Conservation (phyloP, 2,888 invertebrate genomes). For the Limenitis camilla region DNA sequence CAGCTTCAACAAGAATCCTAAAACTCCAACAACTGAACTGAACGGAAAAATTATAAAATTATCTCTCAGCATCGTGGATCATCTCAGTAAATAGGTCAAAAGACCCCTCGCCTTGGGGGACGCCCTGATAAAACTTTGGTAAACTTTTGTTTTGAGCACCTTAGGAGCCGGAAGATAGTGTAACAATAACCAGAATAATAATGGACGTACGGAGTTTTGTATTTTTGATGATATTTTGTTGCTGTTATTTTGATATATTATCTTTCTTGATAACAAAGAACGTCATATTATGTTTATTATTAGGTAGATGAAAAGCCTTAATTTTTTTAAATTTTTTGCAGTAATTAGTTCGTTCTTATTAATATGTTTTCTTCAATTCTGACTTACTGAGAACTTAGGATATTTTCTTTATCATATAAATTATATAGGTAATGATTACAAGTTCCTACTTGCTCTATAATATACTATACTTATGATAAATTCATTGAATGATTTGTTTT, state of each 20-base stretch:
- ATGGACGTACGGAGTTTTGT: constrained; percentile 5
- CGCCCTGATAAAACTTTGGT: constrained; percentile 63
- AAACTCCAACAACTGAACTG: constrained; percentile 5
- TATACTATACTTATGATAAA: too few relatives aligned
- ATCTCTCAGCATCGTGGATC: constrained; percentile 38
- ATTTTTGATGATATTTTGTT: background rate
- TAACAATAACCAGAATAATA: constrained; percentile 27
- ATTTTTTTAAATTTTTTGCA: too few relatives aligned
- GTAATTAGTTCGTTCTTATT: too few relatives aligned
- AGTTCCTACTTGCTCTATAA: too few relatives aligned
- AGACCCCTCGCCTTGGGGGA: constrained; percentile 45
- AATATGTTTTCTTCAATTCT: too few relatives aligned
- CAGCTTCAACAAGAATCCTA: background rate
- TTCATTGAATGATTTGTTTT: too few relatives aligned
- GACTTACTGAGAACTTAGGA: too few relatives aligned
- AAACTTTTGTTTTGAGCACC: constrained; percentile 73
- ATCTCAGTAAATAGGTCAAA: constrained; percentile 69
- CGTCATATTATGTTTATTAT: too few relatives aligned
- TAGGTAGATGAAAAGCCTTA: too few relatives aligned
- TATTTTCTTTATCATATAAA: too few relatives aligned
- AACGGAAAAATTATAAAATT: constrained; percentile 21
- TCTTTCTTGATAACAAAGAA: too few relatives aligned
- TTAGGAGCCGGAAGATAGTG: constrained; percentile 35
- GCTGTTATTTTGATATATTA: background rate
- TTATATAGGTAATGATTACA: too few relatives aligned